Percentiles rank a stretch among this genome's conserved stretches.
Conservation (phyloP, 1,140 invertebrate species). For the Tribolium madens region DNA sequence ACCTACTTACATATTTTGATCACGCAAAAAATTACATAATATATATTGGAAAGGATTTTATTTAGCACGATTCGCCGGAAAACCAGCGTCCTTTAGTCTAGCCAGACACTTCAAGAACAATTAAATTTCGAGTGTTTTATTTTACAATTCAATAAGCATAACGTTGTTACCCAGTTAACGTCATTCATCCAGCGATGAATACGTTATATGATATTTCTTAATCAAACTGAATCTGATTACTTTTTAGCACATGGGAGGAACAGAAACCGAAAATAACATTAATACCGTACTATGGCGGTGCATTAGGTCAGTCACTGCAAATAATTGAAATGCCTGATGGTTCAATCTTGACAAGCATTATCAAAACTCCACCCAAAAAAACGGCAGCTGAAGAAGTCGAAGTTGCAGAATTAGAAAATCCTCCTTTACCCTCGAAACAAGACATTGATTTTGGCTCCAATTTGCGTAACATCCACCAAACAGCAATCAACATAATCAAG, state of each 20-base stretch:
- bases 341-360: conserved; percentile 67
- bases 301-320: conserved; percentile 74
- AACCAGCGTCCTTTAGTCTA: conserved; percentile 6
- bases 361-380: conserved; percentile 53
- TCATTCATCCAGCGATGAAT: conserved; percentile 14
- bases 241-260: not conserved
- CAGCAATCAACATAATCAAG: conserved; percentile 66
- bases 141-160: conserved; percentile 42
- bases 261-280: conserved; percentile 57
- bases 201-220: conserved; percentile 33
- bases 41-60: not conserved
- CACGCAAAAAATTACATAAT: conserved; percentile 26
- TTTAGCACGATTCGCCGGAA: conserved; percentile 31
- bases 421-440: conserved; percentile 58
- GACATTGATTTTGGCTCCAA: conserved; percentile 58
- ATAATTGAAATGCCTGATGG: conserved; percentile 70
- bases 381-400: conserved; percentile 51
- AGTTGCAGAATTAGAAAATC: conserved; percentile 60
- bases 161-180: conserved; percentile 30
- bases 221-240: conserved; percentile 10
- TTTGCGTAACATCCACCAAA: conserved; percentile 66
- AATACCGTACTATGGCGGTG: conserved; percentile 75
- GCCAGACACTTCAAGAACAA: conserved; percentile 13
- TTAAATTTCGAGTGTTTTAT: conserved; percentile 16
- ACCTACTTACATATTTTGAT: conserved; percentile 15